Evolutionary conservation across 1,140 invertebrate genomes (phyloP).

Genomic region (Bombus pyrosoma): DNA sequence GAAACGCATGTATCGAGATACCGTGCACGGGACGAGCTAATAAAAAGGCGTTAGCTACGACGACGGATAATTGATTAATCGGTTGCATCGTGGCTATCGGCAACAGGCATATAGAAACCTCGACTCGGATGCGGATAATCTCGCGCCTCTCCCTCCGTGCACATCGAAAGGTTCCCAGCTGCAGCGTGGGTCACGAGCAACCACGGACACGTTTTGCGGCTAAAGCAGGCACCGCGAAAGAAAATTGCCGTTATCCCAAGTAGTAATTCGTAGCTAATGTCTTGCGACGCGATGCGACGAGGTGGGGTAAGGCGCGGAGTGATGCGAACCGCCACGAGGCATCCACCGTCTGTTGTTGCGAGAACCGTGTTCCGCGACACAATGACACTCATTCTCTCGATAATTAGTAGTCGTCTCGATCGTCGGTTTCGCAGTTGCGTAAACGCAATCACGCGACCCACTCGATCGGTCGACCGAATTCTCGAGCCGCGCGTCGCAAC

Average conservation of each 20-base stretch:
- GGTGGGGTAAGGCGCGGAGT: too few species aligned
- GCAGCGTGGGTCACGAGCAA: slow-evolving; percentile 32
- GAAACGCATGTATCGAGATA: neutral
- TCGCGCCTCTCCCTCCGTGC: slow-evolving; percentile 10
- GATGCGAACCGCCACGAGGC: too few species aligned
- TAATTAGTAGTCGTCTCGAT: slow-evolving; percentile 5
- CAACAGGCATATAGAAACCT: slow-evolving; percentile 28
- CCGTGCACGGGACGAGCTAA: too few species aligned
- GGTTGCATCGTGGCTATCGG: too few species aligned
- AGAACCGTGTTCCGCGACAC: slow-evolving; percentile 7
- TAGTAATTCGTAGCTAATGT: slow-evolving; percentile 63
- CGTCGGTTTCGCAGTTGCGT: slow-evolving; percentile 2
- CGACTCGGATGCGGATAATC: slow-evolving; percentile 62
- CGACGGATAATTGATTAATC: too few species aligned
- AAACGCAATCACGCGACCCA: slow-evolving; percentile 12
- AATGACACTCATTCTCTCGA: slow-evolving; percentile 10
- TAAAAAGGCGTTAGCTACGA: too few species aligned
- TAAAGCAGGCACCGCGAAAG: slow-evolving; percentile 40
- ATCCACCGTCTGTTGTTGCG: slow-evolving; percentile 20
- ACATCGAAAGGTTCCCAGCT: slow-evolving; percentile 57
- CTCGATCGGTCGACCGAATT: neutral
- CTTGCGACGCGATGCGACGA: slow-evolving; percentile 34
- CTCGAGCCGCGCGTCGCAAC: too few species aligned
- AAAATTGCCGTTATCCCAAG: slow-evolving; percentile 64
- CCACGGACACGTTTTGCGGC: slow-evolving; percentile 44